Base-by-base conservation (phyloP, 1,140 invertebrate species). In the Samia ricini region DNA sequence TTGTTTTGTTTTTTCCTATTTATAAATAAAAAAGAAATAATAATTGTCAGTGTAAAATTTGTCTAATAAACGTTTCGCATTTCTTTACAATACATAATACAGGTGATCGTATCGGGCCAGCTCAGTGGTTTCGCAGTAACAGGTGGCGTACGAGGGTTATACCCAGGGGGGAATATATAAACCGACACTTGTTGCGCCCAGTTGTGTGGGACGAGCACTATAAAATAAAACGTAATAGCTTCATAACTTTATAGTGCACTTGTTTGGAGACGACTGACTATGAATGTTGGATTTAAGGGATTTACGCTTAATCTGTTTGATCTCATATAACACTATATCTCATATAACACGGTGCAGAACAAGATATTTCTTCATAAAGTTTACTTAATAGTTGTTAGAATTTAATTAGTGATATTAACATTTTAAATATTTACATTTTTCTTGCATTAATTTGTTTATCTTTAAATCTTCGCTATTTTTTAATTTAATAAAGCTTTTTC, bases 161-260 rank as follows among this genome's bases (percentile, higher is more conserved):
- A 56, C 24, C 20, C 54, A 24, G 63, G 67, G 72, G 69, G 79
- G 72, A 64, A 60, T 55, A 66, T 52, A 60, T 36, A 48, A 61
- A 64, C 60, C 26, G 64, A 63, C 83, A 86, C 83, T 86, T 86
- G 80, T 84, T 84, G 80, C 78, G 55, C 61, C 26, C 21, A 52
- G 64, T 60, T 63, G 68, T 70, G 24, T 59, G 24, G 33, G 19
- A 51, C 6, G 55, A 24, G 50, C 63, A 12, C 48, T 19, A 26
- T 42, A 29, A 52, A 58, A 36, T 23, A 64, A 57, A 20, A 68
- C 61, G 60, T 65, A 66, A 64, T 61, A 33, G 60, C 57, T 58
- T 56, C 58, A 64, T 64, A 56, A 64, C 56, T 51, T 48, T 48
- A 48, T 24, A 51, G 12, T 50, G 22, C 52, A 20, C 54, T 61